Evolutionary conservation across 2,113 vertebrate species (phyloP).

Genomic region (Clupea harengus): DNA sequence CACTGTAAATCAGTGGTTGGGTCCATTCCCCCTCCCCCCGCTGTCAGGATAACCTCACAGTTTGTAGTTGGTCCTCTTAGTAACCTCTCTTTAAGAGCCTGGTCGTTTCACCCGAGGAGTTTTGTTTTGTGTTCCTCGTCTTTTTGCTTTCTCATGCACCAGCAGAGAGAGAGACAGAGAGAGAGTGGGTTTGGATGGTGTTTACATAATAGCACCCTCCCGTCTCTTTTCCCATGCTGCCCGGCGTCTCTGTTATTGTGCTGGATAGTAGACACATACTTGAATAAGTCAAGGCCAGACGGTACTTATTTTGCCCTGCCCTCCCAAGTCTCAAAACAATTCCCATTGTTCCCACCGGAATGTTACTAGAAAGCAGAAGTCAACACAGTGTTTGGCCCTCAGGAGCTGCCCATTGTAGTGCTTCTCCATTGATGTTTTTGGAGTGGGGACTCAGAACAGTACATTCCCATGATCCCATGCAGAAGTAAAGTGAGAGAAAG

Average conservation of each 20-base stretch:
- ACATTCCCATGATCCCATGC: neutral
- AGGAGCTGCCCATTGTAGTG: neutral
- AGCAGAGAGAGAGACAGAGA: neutral
- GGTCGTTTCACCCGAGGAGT: neutral
- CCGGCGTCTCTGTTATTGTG: constrained; percentile 51
- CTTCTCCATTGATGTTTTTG: neutral
- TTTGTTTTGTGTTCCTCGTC: constrained; percentile 20
- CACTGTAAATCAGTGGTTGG: neutral
- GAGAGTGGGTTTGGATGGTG: constrained; percentile 12
- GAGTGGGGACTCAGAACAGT: neutral
- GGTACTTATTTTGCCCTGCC: constrained; percentile 18
- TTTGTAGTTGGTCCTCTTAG: neutral
- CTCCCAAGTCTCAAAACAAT: constrained; percentile 51
- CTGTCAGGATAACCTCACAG: neutral
- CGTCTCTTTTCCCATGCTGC: constrained; percentile 49
- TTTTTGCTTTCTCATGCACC: constrained; percentile 43
- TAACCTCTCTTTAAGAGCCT: neutral
- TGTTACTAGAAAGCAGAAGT: constrained; percentile 43
- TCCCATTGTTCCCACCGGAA: constrained; percentile 57
- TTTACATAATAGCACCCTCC: constrained; percentile 37
- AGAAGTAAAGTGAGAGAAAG: neutral
- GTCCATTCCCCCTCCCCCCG: neutral
- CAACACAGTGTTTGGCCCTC: neutral
- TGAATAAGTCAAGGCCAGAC: constrained; percentile 52
- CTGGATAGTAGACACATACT: constrained; percentile 49